Conservation (phyloP, 1,140 invertebrate species). For the Drosophila ercepeae region DNA sequence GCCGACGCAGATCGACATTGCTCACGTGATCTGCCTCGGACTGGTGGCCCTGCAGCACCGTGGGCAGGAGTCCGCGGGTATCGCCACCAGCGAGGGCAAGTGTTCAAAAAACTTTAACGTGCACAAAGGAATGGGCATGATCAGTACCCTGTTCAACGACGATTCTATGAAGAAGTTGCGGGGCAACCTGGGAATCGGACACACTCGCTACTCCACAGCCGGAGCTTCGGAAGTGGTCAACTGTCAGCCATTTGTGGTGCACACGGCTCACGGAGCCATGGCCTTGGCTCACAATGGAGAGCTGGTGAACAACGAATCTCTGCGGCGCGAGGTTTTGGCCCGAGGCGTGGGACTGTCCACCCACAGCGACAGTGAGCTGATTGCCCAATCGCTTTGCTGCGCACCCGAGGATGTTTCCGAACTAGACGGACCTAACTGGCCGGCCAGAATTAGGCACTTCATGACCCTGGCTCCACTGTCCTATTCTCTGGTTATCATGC, state of each 20-base stretch:
- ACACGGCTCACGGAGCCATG: slow-evolving; percentile 96
- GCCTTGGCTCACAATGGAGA: slow-evolving; percentile 99
- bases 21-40: slow-evolving; percentile 93
- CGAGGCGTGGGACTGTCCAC: slow-evolving; percentile 97
- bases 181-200: slow-evolving; percentile 97
- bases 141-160: slow-evolving; percentile 96
- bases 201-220: slow-evolving; percentile 97
- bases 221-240: slow-evolving; percentile 96
- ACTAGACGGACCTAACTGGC: slow-evolving; percentile 93
- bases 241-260: slow-evolving; percentile 98
- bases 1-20: slow-evolving; percentile 90
- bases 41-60: slow-evolving; percentile 97
- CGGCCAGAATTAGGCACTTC: slow-evolving; percentile 94
- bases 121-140: slow-evolving; percentile 97
- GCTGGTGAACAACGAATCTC: slow-evolving; percentile 95
- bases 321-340: slow-evolving; percentile 93
- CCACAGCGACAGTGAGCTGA: slow-evolving; percentile 97
- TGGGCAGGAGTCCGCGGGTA: slow-evolving; percentile 98
- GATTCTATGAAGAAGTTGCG: slow-evolving; percentile 94
- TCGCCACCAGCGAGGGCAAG: slow-evolving; percentile 95
- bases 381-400: slow-evolving; percentile 96
- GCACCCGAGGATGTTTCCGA: slow-evolving; percentile 95
- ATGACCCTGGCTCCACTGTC: slow-evolving; percentile 95
- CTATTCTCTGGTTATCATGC: slow-evolving; percentile 98
- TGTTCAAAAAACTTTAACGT: slow-evolving; percentile 91